These are phyloP conservation scores for Huso huso DNA, from an alignment of 2,797 vertebrate species.

Conservation along the genomic window DNA sequence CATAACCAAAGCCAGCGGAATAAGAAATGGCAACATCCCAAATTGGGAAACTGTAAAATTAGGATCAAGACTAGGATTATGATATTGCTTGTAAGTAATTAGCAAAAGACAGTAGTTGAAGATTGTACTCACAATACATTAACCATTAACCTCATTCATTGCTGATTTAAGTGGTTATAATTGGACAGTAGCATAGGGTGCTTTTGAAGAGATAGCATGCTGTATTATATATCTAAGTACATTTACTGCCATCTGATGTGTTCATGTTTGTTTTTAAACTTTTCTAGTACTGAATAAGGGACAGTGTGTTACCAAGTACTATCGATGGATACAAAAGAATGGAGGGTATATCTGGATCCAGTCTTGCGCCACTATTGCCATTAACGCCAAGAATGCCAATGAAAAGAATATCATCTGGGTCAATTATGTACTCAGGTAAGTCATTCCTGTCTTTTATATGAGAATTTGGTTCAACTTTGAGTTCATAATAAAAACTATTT, in stretches of 20 bases:
- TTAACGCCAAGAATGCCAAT: slow-evolving; percentile 94
- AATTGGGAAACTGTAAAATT: too few relatives aligned
- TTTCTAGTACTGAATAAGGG: slow-evolving; percentile 91
- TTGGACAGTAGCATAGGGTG: too few relatives aligned
- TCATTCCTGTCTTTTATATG: neutral
- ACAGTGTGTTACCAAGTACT: slow-evolving; percentile 96
- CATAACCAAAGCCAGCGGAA: too few relatives aligned
- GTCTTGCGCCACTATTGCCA: slow-evolving; percentile 91
- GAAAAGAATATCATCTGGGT: slow-evolving; percentile 99
- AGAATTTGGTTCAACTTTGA: neutral
- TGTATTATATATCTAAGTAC: neutral
- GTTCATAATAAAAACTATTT: neutral
- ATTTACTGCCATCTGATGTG: neutral
- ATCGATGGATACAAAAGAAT: slow-evolving; percentile 98
- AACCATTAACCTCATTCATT: too few relatives aligned
- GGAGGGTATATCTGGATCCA: slow-evolving; percentile 98
- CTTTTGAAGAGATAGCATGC: too few relatives aligned
- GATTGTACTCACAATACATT: too few relatives aligned
- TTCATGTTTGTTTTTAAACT: slow-evolving; percentile 4
- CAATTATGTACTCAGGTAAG: slow-evolving; percentile 91
- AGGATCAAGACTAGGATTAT: too few relatives aligned
- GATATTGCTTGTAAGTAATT: too few relatives aligned
- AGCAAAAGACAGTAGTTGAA: too few relatives aligned
- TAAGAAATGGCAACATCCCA: too few relatives aligned
- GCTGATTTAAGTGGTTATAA: too few relatives aligned